Conservation (phyloP, 2,797 vertebrate genomes). For the Propithecus perrieri region DNA sequence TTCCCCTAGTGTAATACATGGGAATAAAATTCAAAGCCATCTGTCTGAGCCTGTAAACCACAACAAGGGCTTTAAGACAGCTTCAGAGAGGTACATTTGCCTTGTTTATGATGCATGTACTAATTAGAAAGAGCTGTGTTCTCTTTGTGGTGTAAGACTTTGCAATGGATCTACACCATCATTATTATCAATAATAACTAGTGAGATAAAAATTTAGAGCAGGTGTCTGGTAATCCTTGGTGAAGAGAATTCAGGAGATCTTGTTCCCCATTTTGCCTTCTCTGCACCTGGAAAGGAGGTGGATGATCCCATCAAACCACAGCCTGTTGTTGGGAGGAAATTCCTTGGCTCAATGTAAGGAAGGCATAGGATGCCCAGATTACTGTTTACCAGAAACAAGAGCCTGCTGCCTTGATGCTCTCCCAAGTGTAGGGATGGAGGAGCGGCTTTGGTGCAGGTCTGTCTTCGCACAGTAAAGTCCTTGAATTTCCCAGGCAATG, state of each 20-base stretch:
- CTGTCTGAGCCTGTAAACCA: constrained; percentile 4
- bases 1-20: background rate
- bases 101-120: constrained; percentile 43
- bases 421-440: background rate
- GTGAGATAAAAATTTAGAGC: constrained; percentile 32
- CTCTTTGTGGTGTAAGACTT: constrained; percentile 53
- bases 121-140: constrained; percentile 47
- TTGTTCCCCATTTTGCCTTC: background rate
- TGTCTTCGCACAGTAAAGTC: background rate
- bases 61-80: background rate
- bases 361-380: background rate
- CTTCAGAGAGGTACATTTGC: constrained; percentile 2
- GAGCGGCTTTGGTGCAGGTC: background rate
- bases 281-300: background rate
- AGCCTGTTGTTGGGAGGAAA: background rate
- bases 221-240: constrained; percentile 38
- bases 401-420: background rate
- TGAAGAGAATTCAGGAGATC: background rate
- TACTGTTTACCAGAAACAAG: background rate
- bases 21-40: background rate
- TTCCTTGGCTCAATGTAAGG: background rate
- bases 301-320: background rate
- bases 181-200: constrained; percentile 40
- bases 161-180: background rate
- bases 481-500: background rate